These are phyloP conservation scores for Drosophila emarginata DNA, from an alignment of 2,888 invertebrate genomes.

Conservation along the genomic window DNA sequence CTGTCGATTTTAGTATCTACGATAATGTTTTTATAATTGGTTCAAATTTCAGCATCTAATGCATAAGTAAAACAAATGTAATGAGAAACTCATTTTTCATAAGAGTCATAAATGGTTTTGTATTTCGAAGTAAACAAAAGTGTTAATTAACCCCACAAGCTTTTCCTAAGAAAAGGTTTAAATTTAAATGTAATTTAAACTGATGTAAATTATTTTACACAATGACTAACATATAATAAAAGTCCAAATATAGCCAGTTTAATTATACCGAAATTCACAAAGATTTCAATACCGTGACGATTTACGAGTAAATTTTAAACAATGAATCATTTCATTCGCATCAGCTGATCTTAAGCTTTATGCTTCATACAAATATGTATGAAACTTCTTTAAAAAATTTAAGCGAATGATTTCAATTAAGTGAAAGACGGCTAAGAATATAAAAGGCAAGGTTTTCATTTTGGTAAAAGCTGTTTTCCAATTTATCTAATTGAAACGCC, in stretches of 20 bases:
- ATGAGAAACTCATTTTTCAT: too few relatives aligned
- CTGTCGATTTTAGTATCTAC: too few relatives aligned
- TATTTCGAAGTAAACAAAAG: not conserved
- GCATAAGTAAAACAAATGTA: too few relatives aligned
- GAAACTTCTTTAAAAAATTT: slow-evolving; percentile 3
- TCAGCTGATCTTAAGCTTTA: slow-evolving; percentile 57
- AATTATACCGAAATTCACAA: not conserved
- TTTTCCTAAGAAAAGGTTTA: not conserved
- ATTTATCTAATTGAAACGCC: slow-evolving; percentile 67
- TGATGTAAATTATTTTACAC: not conserved
- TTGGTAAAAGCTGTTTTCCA: slow-evolving; percentile 59
- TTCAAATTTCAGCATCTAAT: too few relatives aligned
- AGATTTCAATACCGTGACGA: not conserved
- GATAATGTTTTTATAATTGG: too few relatives aligned
- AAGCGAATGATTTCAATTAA: slow-evolving; percentile 32
- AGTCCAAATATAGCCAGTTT: not conserved
- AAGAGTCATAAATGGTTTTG: too few relatives aligned
- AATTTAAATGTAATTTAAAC: not conserved
- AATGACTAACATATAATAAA: slow-evolving; percentile 1
- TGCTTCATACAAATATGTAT: not conserved
- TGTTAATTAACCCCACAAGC: not conserved
- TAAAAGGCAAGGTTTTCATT: slow-evolving; percentile 51
- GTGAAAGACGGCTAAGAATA: slow-evolving; percentile 14
- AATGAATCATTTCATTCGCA: slow-evolving; percentile 32
- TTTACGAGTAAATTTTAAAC: not conserved